Evolutionary conservation across 2,113 vertebrate genomes (phyloP).

Genomic region (Tetraodon nigroviridis): DNA sequence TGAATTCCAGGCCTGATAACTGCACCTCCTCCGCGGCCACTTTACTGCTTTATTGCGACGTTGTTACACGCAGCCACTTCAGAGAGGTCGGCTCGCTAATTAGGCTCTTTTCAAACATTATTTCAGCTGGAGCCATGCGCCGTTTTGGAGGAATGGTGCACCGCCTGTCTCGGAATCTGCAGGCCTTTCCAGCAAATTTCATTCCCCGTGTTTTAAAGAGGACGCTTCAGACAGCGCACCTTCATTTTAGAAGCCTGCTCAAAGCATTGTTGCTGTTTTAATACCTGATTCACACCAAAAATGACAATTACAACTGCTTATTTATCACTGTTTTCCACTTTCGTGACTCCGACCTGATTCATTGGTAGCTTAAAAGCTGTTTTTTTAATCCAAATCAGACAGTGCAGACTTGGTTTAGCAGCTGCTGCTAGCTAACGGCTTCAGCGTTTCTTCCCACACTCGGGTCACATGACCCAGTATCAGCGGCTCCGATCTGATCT

Average conservation of each 20-base stretch:
- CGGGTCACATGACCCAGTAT: no score
- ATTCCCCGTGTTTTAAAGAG: constrained; percentile 20
- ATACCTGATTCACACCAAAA: neutral
- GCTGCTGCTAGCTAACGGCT: no score
- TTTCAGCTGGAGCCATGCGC: neutral
- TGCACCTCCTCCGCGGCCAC: constrained; percentile 2
- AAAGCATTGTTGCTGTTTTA: neutral
- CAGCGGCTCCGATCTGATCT: no score
- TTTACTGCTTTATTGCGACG: constrained; percentile 40
- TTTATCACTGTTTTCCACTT: no score
- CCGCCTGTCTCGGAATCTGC: constrained; percentile 4
- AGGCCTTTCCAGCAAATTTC: constrained; percentile 22
- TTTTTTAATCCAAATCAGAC: no score
- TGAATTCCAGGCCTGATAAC: constrained; percentile 50
- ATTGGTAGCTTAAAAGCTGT: no score
- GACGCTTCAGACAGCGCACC: neutral
- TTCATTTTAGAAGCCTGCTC: no score
- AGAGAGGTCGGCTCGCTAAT: neutral
- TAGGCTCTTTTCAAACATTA: neutral
- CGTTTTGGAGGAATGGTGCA: neutral
- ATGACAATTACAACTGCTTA: neutral
- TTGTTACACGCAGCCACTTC: constrained; percentile 2
- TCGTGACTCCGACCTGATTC: no score
- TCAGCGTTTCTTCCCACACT: no score
- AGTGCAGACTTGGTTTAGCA: no score